These are phyloP conservation scores for Xenops minutus DNA, from an alignment of 2,797 vertebrate species.

Conservation along the genomic window DNA sequence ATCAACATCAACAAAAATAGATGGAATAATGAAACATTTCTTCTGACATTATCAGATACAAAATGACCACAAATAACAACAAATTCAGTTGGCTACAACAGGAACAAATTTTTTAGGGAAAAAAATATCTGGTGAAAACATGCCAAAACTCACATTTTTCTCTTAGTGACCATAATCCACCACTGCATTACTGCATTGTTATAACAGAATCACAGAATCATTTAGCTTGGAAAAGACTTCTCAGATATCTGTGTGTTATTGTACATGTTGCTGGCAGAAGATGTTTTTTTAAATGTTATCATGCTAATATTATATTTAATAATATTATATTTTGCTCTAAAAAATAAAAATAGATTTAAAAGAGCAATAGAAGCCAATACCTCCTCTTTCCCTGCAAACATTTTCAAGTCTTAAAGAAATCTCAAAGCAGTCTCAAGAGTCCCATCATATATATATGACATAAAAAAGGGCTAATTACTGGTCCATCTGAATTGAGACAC, in stretches of 20 bases:
- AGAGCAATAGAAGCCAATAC: neutral
- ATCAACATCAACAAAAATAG: neutral
- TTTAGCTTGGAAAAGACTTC: neutral
- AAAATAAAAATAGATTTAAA: neutral
- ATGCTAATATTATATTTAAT: neutral
- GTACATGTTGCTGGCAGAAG: neutral
- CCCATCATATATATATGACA: neutral
- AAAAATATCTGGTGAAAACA: neutral
- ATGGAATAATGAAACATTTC: constrained; percentile 2
- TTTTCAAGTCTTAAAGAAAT: neutral
- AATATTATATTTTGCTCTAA: neutral
- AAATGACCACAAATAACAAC: neutral
- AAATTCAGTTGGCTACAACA: neutral
- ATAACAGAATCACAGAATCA: neutral
- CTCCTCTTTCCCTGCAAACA: neutral
- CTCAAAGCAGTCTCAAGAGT: neutral
- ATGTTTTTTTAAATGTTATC: neutral
- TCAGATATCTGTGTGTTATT: neutral
- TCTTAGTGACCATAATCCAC: neutral
- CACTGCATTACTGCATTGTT: neutral
- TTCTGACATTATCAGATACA: neutral
- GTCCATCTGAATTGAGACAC: neutral
- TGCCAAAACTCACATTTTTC: neutral
- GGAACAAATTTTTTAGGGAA: neutral
- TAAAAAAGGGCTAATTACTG: neutral